Conservation (phyloP, 2,113 vertebrate species). For the Actinemys pallida region DNA sequence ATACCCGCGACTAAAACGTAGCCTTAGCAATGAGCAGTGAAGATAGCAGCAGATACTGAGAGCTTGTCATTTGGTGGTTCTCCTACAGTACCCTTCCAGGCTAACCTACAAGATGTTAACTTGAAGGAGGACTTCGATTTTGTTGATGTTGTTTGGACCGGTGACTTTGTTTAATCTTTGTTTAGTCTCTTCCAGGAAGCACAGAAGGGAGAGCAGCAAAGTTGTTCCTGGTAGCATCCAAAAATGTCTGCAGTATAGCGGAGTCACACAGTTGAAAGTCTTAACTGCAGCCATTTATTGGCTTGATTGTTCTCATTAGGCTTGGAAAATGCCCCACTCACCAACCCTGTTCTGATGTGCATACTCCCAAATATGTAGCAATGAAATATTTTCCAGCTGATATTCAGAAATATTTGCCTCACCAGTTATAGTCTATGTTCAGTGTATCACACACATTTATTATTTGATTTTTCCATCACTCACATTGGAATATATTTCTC, state of each 20-base stretch:
- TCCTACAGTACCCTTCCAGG: not conserved
- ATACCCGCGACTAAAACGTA: too few species aligned
- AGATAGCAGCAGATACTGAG: too few species aligned
- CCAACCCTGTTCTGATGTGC: not conserved
- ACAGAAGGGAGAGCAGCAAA: not conserved
- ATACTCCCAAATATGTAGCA: not conserved
- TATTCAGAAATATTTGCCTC: conserved; percentile 6
- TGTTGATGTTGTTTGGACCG: not conserved
- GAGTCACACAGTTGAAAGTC: not conserved
- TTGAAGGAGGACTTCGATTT: not conserved
- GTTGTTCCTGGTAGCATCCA: conserved; percentile 3
- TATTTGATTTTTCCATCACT: conserved; percentile 37
- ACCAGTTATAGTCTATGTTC: not conserved
- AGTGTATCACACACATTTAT: not conserved
- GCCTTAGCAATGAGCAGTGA: too few species aligned
- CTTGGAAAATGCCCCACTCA: not conserved
- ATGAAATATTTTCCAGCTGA: not conserved
- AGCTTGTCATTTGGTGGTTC: not conserved
- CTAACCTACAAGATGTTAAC: not conserved
- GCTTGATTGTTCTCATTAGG: accelerated
- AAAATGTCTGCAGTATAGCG: not conserved
- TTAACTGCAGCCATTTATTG: too few species aligned
- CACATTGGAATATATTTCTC: not conserved
- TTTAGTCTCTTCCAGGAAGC: not conserved
- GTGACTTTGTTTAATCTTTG: not conserved